Evolutionary conservation across 1,140 invertebrate species (phyloP).

Genomic region (Gonatopus flavifemur): DNA sequence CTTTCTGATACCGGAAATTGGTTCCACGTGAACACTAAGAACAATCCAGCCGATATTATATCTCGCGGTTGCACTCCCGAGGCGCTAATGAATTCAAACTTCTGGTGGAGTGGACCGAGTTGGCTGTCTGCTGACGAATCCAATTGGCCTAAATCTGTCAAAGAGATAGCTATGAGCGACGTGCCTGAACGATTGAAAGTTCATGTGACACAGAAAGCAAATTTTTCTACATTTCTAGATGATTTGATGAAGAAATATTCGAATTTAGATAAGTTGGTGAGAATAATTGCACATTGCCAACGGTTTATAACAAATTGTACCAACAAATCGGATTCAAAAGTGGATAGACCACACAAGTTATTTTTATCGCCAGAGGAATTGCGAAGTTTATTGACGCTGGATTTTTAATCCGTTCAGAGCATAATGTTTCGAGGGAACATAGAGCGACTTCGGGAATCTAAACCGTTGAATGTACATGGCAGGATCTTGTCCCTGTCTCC

Average conservation of each 20-base stretch:
- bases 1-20: not conserved
- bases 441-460: not conserved
- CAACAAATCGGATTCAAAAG: not conserved
- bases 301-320: not conserved
- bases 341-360: not conserved
- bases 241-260: not conserved
- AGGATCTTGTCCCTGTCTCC: not conserved
- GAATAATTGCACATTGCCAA: not conserved
- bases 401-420: not conserved
- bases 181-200: not conserved
- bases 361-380: not conserved
- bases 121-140: not conserved
- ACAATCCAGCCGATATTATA: not conserved
- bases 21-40: not conserved
- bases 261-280: not conserved
- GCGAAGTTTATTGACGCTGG: not conserved
- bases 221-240: not conserved
- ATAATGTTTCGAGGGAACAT: not conserved
- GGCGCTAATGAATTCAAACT: not conserved
- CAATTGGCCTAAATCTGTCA: not conserved
- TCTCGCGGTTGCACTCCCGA: not conserved
- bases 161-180: not conserved
- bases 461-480: too few relatives aligned
- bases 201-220: not conserved
- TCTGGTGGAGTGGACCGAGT: not conserved